A percentile compares a stretch with the other conserved stretches of the same genome.
phyloP scores from a whole-genome alignment of 2,113 vertebrate species.

The Tachysurus fulvidraco region DNA sequence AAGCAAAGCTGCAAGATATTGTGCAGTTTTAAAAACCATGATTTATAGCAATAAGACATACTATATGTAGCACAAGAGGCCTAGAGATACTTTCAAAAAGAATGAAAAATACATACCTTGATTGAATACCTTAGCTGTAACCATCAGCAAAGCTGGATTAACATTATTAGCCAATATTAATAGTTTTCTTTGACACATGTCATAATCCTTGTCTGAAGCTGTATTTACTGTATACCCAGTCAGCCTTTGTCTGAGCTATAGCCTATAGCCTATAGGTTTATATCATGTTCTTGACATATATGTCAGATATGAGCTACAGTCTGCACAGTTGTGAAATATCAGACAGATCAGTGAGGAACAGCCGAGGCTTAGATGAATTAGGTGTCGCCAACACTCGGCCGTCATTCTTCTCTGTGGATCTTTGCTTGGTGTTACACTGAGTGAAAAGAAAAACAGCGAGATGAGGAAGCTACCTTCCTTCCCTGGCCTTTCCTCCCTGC shows the following conservation, averaged over 20 bases:
- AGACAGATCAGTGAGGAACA: constrained; percentile 47
- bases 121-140: constrained; percentile 12
- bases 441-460: constrained; percentile 66
- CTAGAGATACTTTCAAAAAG: not conserved
- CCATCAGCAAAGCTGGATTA: not conserved
- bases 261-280: constrained; percentile 39
- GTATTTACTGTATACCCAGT: constrained; percentile 33
- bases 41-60: not conserved
- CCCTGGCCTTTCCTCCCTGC: constrained; percentile 57
- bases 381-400: constrained; percentile 25
- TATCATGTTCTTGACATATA: constrained; percentile 45
- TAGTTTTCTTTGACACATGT: constrained; percentile 32
- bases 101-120: not conserved
- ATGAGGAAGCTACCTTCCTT: constrained; percentile 58
- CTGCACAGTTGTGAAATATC: constrained; percentile 40
- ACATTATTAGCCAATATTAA: not conserved
- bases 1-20: not conserved
- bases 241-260: constrained; percentile 34
- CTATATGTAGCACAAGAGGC: not conserved
- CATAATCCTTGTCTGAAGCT: constrained; percentile 31
- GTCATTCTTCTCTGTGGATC: constrained; percentile 69
- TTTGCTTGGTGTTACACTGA: constrained; percentile 64
- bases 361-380: constrained; percentile 43
- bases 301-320: constrained; percentile 42
- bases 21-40: not conserved